phyloP scores from a whole-genome alignment of 2,797 vertebrate species.

The Pogonophryne albipinna region DNA sequence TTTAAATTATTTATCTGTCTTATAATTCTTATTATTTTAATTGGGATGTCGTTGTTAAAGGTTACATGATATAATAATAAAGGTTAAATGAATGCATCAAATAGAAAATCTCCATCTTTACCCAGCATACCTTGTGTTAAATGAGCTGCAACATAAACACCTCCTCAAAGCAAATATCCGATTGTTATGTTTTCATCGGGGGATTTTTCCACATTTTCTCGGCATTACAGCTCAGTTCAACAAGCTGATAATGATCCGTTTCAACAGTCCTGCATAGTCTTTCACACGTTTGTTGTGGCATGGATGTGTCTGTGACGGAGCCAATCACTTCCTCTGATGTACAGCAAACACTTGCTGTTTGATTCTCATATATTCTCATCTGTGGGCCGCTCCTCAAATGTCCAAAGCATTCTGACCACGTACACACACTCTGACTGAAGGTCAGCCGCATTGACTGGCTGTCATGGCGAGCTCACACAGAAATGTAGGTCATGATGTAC shows the following conservation, averaged over 20 bases:
- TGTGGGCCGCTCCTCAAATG: not conserved
- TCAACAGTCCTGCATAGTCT: too few species aligned
- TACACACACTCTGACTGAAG: not conserved
- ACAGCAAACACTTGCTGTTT: constrained; percentile 5
- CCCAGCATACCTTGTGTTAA: too few species aligned
- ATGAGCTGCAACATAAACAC: too few species aligned
- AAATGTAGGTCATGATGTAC: constrained; percentile 53
- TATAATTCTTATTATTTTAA: too few species aligned
- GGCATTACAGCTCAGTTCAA: not conserved
- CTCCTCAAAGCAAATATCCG: too few species aligned
- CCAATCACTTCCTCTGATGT: constrained; percentile 9
- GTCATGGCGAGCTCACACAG: not conserved
- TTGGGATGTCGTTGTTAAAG: too few species aligned
- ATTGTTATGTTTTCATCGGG: not conserved
- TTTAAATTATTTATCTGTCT: too few species aligned
- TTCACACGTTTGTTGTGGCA: not conserved
- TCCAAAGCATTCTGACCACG: not conserved
- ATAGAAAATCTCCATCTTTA: too few species aligned
- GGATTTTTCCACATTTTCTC: not conserved
- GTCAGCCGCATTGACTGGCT: constrained; percentile 20
- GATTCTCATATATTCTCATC: not conserved
- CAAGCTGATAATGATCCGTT: not conserved
- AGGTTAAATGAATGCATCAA: too few species aligned
- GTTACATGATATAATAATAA: too few species aligned
- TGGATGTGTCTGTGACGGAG: rapidly evolving